Evolutionary conservation across 2,113 vertebrate species (phyloP).

Genomic region (Passer montanus): DNA sequence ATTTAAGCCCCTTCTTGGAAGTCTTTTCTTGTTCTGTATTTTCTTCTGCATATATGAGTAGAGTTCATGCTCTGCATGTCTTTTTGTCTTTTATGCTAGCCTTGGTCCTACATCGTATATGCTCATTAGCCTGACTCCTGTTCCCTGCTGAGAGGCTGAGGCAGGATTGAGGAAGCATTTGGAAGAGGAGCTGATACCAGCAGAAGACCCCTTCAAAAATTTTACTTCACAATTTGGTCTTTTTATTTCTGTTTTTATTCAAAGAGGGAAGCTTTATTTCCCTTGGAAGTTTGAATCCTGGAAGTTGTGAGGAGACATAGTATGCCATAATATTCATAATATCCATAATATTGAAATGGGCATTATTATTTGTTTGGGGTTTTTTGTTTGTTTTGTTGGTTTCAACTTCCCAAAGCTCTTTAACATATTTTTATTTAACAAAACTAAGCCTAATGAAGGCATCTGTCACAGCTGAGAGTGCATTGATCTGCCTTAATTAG

Average conservation of each 20-base stretch:
- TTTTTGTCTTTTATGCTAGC: background rate
- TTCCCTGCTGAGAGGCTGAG: background rate
- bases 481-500: background rate
- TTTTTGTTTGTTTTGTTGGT: background rate
- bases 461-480: background rate
- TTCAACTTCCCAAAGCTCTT: background rate
- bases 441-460: background rate
- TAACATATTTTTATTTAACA: background rate
- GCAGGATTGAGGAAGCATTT: background rate
- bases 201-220: background rate
- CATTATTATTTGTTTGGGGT: accelerated
- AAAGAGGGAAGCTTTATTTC: background rate
- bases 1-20: background rate
- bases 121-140: background rate
- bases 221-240: background rate
- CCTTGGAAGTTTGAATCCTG: background rate
- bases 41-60: background rate
- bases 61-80: background rate
- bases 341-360: background rate
- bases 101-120: accelerated
- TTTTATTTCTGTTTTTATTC: background rate
- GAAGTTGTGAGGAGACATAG: background rate
- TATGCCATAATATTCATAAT: background rate
- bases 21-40: background rate
- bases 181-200: background rate